Evolutionary conservation across 2,888 invertebrate species (phyloP).

Genomic region (Timema podura): DNA sequence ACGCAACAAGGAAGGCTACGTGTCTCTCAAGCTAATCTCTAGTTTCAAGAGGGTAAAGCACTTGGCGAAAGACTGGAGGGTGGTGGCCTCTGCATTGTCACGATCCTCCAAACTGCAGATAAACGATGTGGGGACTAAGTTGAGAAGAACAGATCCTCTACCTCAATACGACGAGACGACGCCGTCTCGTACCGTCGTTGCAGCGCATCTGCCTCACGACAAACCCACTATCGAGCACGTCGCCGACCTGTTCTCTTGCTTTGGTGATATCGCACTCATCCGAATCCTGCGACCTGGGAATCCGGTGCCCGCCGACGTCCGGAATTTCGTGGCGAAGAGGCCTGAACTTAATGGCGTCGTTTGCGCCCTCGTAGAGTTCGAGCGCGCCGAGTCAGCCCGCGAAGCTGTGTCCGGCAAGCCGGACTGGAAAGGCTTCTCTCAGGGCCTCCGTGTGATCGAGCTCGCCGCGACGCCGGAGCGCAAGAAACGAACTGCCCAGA

Average conservation of each 20-base stretch:
- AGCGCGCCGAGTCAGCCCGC: constrained; percentile 79
- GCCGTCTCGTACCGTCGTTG: constrained; percentile 86
- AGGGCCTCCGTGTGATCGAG: constrained; percentile 67
- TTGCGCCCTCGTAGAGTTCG: constrained; percentile 88
- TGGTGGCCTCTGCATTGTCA: constrained; percentile 80
- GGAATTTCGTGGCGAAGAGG: constrained; percentile 86
- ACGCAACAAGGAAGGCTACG: constrained; percentile 92
- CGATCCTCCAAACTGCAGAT: constrained; percentile 79
- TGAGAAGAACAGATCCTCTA: constrained; percentile 77
- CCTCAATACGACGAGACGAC: constrained; percentile 90
- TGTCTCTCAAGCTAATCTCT: constrained; percentile 89
- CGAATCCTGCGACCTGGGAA: constrained; percentile 85
- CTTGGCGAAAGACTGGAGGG: constrained; percentile 89
- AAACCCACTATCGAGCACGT: constrained; percentile 84
- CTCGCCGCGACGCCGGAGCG: constrained; percentile 55
- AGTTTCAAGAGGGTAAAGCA: constrained; percentile 94
- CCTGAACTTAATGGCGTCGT: constrained; percentile 82
- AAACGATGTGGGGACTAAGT: constrained; percentile 86
- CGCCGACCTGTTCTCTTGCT: constrained; percentile 82
- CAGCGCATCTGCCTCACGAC: constrained; percentile 78
- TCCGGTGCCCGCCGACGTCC: constrained; percentile 87
- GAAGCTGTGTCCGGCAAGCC: constrained; percentile 57
- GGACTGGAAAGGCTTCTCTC: constrained; percentile 46
- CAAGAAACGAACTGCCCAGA: constrained; percentile 61
- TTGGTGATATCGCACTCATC: constrained; percentile 86